Base-by-base conservation (phyloP, 2,113 vertebrate species). In the Dolichallabes microphthalmus region DNA sequence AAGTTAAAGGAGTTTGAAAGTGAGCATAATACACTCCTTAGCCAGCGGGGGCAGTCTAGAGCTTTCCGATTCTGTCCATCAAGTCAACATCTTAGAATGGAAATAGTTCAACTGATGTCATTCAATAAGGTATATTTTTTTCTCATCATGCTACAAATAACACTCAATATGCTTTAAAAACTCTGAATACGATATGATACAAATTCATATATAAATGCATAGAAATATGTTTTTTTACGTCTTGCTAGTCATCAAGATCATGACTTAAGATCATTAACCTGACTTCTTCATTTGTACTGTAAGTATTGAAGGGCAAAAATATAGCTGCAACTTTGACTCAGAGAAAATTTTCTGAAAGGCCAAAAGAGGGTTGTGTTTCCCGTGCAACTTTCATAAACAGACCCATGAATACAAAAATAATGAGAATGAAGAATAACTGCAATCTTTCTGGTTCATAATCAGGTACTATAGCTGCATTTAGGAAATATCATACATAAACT, bases 21-120 rank as follows among this genome's bases (percentile, higher is more conserved):
- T 32, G 17, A 10, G 39, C 60, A 61, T n/a, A 83, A 82, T 82
- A 73, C 22, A 71, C n/a, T 66, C 0, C 22, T 80, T 77, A 55
- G 86, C 93, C 94, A 94, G 89, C 80, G 93, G 94, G 91, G 94
- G 94, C 90, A 88, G 91, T 92, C 87, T 93, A 91, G 81, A 89
- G 89, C 88, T 87, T 91, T 91, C 50, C 55, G 75, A 88, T 22
- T 50, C 61, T 81, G 68, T 77, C 35, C 20, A 86, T 86, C 77
- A 75, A 50, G 13, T 84, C 8, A 80, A 60, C 22, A 30, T n/a
- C 6, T 61, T 52, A 61, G 2, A 82, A 66, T 53, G 30, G 15
- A 50, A 75, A 55, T 39, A 30, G 8, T 69, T 35, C 20, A 87
- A 64, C 39, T 75, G 77, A 64, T 75, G 17, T 63, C 35, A 83